phyloP scores from a whole-genome alignment of 2,888 invertebrate species.

The Sialis fuliginosa region DNA sequence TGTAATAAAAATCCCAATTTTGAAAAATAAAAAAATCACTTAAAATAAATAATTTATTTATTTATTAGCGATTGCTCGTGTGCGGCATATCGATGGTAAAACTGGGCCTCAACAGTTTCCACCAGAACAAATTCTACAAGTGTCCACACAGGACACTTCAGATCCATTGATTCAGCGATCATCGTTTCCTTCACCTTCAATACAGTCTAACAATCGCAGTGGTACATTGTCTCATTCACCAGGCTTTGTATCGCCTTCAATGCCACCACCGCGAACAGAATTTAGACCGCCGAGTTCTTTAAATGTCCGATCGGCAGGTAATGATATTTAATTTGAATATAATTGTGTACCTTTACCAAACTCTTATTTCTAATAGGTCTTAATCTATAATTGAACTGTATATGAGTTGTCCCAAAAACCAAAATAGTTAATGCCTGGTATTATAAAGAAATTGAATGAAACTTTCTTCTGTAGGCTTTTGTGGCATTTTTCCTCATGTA shows the following conservation, averaged over 20 bases:
- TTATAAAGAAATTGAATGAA: too few species aligned
- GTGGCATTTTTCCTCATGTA: too few species aligned
- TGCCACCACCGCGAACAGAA: conserved; percentile 14
- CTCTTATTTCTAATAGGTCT: too few species aligned
- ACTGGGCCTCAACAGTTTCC: conserved; percentile 11
- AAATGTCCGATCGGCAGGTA: conserved; percentile 12
- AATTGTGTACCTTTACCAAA: too few species aligned
- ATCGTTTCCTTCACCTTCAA: conserved; percentile 18
- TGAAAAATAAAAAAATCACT: background rate
- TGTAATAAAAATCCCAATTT: background rate
- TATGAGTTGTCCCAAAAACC: too few species aligned
- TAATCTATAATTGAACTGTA: too few species aligned
- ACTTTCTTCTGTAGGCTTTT: too few species aligned
- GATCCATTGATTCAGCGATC: conserved; percentile 18
- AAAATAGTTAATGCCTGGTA: too few species aligned
- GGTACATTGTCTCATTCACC: conserved; percentile 12
- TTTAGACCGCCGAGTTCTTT: conserved; percentile 12
- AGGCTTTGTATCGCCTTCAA: conserved; percentile 18
- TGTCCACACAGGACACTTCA: conserved; percentile 18
- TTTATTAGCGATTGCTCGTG: conserved; percentile 33
- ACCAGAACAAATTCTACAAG: conserved; percentile 12
- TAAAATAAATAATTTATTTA: conserved; percentile 7
- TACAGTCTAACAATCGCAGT: conserved; percentile 11
- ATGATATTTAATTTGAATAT: too few species aligned
- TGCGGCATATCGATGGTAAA: conserved; percentile 28